Conservation (phyloP, 2,797 vertebrate genomes). For the Tolypeutes matacus region DNA sequence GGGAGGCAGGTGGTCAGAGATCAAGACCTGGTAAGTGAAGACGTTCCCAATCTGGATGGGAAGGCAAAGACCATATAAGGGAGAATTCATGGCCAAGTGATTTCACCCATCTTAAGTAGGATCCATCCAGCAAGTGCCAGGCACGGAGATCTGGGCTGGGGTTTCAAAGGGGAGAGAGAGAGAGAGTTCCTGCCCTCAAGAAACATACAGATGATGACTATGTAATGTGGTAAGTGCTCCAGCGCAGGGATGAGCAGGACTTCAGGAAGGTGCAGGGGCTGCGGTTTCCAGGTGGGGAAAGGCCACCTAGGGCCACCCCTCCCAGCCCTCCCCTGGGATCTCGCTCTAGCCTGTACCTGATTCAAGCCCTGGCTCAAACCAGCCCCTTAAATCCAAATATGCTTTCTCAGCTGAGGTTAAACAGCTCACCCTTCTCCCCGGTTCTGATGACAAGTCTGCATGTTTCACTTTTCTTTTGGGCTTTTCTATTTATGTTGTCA, state of each 20-base stretch:
- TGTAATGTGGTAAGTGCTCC: background rate
- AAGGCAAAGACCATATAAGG: background rate
- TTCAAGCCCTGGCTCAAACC: background rate
- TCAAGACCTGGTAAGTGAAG: background rate
- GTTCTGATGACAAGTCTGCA: constrained; percentile 52
- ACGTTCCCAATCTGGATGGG: background rate
- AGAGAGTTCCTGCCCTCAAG: background rate
- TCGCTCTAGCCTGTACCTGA: background rate
- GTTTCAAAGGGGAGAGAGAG: background rate
- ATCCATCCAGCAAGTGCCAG: too few species aligned
- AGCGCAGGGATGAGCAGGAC: background rate
- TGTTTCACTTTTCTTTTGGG: constrained; percentile 74
- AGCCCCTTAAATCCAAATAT: background rate
- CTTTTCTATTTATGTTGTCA: constrained; percentile 90
- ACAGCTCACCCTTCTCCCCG: background rate
- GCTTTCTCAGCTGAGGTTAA: background rate
- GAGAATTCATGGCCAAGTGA: background rate
- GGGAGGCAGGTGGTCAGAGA: background rate
- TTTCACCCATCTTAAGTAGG: background rate
- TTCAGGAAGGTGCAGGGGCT: background rate
- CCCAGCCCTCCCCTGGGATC: background rate
- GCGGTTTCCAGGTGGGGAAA: background rate
- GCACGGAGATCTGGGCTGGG: background rate
- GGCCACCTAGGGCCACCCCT: background rate
- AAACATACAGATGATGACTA: background rate